phyloP scores from a whole-genome alignment of 2,888 invertebrate genomes.

The Limnephilus auricula region DNA sequence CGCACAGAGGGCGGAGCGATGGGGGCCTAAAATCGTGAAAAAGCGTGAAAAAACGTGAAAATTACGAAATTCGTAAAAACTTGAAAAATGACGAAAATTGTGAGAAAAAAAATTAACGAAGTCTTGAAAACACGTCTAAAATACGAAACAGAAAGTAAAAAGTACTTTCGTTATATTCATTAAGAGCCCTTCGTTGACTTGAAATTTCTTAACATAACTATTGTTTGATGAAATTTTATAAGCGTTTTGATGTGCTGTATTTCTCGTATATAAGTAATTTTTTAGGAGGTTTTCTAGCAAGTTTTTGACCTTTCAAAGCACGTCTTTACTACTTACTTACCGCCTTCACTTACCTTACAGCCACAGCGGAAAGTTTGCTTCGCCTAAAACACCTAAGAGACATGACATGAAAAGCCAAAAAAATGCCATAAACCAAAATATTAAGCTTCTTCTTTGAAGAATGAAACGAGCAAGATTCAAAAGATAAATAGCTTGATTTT shows the following conservation, averaged over 20 bases:
- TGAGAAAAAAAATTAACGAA: neutral
- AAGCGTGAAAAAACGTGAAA: constrained; percentile 23
- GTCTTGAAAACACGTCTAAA: neutral
- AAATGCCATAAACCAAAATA: neutral
- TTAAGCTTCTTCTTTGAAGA: neutral
- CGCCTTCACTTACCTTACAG: neutral
- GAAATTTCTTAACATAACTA: neutral
- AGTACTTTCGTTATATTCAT: neutral
- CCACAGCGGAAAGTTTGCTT: neutral
- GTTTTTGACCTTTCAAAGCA: neutral
- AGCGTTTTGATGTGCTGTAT: neutral
- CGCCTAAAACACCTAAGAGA: neutral
- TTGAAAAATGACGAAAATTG: neutral
- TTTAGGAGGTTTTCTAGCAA: neutral
- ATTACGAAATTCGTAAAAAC: neutral
- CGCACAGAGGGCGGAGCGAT: constrained; percentile 4
- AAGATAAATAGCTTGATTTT: no score
- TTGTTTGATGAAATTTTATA: neutral
- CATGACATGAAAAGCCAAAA: neutral
- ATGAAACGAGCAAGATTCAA: neutral
- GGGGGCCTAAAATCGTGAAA: constrained; percentile 55
- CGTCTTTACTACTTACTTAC: constrained; percentile 9
- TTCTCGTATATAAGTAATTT: neutral
- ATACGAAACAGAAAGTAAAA: neutral
- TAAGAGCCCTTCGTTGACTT: neutral